Base-by-base conservation (phyloP, 2,797 vertebrate genomes). In the Eospalax fontanierii region DNA sequence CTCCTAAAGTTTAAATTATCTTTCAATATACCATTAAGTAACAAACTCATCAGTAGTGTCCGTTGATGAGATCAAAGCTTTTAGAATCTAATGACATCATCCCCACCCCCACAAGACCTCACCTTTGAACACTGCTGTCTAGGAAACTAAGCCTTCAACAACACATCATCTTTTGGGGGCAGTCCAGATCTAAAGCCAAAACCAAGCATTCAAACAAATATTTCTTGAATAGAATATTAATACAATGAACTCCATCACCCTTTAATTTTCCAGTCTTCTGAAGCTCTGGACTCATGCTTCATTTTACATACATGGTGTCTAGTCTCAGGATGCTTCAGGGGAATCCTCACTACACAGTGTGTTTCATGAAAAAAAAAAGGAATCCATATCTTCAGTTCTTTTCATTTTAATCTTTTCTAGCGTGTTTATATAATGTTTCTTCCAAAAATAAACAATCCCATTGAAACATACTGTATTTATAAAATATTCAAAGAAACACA, bases 401-500 rank as follows among this genome's bases (percentile, higher is more conserved):
- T 78, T 87, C 26, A 76, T 96, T 91, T 76, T 57, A 46, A 65
- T 68, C 38, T 88, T 95, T 33, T 71, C 38, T 40, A 93, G 38
- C 8, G 54, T 86, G 22, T 12, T 46, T 54, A 76, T 28, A 76
- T 14, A 74, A 7, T 83, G 35, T 74, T 86, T 57, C 66, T 94
- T 71, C 30, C 73, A 74, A 5, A 91, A 19, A 87, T n/a, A 76
- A 40, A 82, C 8, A 88, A 91, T 38, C 57, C 75, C 74, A 59
- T 40, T 21, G 85, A 85, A 93, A 61, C 33, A 73, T 33, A 87
- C 8, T 81, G 46, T 21, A 91, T n/a, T 54, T 76, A 66, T 61
- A 89, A 95, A 83, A 88, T 91, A 87, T 66, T 66, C 59, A 94
- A 92, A 71, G 80, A 66, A 84, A 7, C 30, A 61, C 30, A 61